Percentiles rank a stretch among this genome's conserved stretches.
Evolutionary conservation across 2,113 vertebrate genomes (phyloP).

Genomic region (Hepsetus odoe): DNA sequence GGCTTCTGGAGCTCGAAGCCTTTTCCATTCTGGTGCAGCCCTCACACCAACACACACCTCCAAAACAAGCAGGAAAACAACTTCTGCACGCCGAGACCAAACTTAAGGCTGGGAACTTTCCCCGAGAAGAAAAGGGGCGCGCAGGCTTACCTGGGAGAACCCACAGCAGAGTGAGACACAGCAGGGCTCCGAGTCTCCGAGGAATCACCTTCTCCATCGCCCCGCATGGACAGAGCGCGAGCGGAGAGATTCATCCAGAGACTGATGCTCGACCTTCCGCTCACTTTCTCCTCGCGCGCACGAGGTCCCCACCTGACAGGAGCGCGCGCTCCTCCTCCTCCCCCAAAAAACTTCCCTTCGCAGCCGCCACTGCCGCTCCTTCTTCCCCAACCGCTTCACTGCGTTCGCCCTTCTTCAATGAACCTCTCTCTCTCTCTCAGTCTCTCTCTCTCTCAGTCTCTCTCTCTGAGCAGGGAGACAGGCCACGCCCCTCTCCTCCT

Average conservation of each 20-base stretch:
- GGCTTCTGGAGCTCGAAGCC: no score
- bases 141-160: constrained; percentile 66
- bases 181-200: constrained; percentile 59
- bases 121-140: no score
- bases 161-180: constrained; percentile 66
- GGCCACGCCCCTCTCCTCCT: constrained; percentile 38
- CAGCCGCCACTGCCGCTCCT: not conserved
- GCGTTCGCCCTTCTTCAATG: not conserved
- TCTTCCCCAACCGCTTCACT: not conserved
- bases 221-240: constrained; percentile 65
- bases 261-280: no score
- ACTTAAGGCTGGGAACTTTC: no score
- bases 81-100: no score
- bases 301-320: no score
- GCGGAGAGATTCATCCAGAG: constrained; percentile 34
- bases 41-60: no score
- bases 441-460: not conserved
- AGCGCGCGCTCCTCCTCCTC: no score
- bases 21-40: no score
- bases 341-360: not conserved
- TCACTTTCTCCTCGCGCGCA: no score
- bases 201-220: constrained; percentile 66
- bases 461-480: not conserved
- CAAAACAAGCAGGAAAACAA: no score
- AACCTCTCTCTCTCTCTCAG: not conserved